Percentiles rank a stretch among this genome's conserved stretches.
phyloP scores from a whole-genome alignment of 2,888 invertebrate species.

The Amphipoea oculea region DNA sequence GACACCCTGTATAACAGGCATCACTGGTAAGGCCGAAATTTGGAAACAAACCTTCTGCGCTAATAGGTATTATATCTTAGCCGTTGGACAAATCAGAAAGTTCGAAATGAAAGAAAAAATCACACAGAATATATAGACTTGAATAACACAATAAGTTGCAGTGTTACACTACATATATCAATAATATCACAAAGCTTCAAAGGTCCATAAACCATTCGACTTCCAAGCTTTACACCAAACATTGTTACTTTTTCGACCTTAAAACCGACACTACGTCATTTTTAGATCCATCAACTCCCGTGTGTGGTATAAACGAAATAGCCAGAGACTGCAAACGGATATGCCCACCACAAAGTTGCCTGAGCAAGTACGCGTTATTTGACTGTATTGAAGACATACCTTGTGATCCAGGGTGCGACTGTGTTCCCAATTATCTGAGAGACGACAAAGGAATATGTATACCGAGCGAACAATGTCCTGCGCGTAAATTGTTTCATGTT shows the following conservation, averaged over 20 bases:
- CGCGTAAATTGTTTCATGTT: constrained; percentile 59
- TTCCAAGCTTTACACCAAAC: neutral
- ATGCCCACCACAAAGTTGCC: constrained; percentile 74
- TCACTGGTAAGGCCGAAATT: no score
- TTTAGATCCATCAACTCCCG: constrained; percentile 62
- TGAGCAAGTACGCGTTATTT: constrained; percentile 64
- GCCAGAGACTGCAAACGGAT: constrained; percentile 62
- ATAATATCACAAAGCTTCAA: neutral
- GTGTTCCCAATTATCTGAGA: constrained; percentile 71
- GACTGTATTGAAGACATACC: constrained; percentile 54
- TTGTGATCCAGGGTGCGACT: constrained; percentile 76
- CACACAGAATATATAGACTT: neutral
- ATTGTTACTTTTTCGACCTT: neutral
- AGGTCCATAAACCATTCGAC: neutral
- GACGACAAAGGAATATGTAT: constrained; percentile 69
- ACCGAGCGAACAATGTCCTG: constrained; percentile 68
- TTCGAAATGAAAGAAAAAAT: neutral
- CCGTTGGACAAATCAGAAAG: no score
- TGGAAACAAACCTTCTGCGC: no score
- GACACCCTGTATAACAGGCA: no score
- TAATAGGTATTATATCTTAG: no score
- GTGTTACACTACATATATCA: neutral
- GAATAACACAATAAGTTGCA: no score
- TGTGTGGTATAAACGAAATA: constrained; percentile 68
- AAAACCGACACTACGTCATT: constrained; percentile 8